A percentile compares a stretch with the other conserved stretches of the same genome.
phyloP scores from a whole-genome alignment of 2,888 invertebrate genomes.

The Eupeodes latifasciatus region DNA sequence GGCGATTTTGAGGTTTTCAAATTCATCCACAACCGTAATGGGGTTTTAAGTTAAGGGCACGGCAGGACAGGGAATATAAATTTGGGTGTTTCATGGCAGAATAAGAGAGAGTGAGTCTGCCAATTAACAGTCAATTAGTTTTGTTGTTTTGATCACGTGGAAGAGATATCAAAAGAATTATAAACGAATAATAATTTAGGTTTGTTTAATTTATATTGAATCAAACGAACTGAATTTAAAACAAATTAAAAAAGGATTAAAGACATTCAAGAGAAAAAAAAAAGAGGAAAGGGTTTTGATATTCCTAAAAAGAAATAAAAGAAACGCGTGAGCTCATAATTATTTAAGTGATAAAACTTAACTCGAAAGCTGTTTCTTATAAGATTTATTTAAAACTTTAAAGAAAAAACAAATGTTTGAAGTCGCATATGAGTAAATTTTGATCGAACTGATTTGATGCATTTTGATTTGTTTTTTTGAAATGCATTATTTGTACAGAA shows the following conservation, averaged over 20 bases:
- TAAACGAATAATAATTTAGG: constrained; percentile 1
- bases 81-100: neutral
- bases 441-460: too few relatives aligned
- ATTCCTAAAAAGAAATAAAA: too few relatives aligned
- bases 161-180: constrained; percentile 29
- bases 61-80: neutral
- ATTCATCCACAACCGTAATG: neutral
- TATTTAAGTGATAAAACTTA: too few relatives aligned
- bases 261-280: neutral
- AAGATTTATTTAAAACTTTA: too few relatives aligned
- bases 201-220: neutral
- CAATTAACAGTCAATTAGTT: constrained; percentile 55
- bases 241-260: constrained; percentile 13
- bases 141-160: constrained; percentile 25
- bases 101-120: neutral
- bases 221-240: neutral
- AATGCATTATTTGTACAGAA: too few relatives aligned
- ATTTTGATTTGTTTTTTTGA: too few relatives aligned
- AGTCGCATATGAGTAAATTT: too few relatives aligned
- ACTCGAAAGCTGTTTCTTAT: too few relatives aligned
- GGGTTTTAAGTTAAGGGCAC: too few relatives aligned
- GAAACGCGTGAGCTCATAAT: too few relatives aligned
- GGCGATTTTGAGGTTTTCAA: constrained; percentile 20
- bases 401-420: too few relatives aligned
- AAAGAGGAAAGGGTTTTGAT: too few relatives aligned